Evolutionary conservation across 1,140 invertebrate species (phyloP), one percentile per base, ranked within the genome.

Genomic region (Pseudobourletiella spinata): DNA sequence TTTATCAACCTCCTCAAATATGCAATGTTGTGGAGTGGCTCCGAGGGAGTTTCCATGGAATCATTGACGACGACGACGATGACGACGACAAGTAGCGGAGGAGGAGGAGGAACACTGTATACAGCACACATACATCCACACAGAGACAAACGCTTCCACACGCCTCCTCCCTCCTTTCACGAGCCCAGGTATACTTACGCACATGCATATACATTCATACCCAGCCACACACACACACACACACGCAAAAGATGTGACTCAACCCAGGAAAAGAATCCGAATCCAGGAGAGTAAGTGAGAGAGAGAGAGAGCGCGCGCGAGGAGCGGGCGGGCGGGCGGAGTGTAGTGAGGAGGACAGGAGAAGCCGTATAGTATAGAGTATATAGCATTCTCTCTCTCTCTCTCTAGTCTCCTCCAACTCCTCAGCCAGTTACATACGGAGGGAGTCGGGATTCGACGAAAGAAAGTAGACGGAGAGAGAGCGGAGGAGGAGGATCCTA

Each of bases 1-100:
- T 3, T 25, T 52, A 18, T 22, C 11, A 46, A 57, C 43, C 52
- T 56, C 43, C 43, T 62, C 60, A 62, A 62, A 54, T 62, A 62
- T 62, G 60, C 54, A 62, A 62, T 62, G 60, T 62, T 62, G 60
- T 62, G 60, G 44, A 51, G 60, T 43, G 35, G 51, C 28, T 25
- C 20, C 50, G 46, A 54, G 44, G 52, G 50, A 46, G 59, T 61
- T 55, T n/a, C 59, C 59, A 61, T 61, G 59, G 59, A 61, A 51
- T 24, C 48, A 51, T 51, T 51, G 48, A 51, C 48, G 48, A 51
- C 22, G 8, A 51, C 22, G 48, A 51, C n/a, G n/a, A n/a, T n/a
- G n/a, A n/a, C n/a, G n/a, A n/a, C n/a, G n/a, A n/a, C n/a, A n/a
- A n/a, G n/a, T n/a, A n/a, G n/a, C n/a, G n/a, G n/a, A n/a, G n/a